Evolutionary conservation across 1,140 invertebrate genomes (phyloP).

Genomic region (Fragariocoptes setiger): DNA sequence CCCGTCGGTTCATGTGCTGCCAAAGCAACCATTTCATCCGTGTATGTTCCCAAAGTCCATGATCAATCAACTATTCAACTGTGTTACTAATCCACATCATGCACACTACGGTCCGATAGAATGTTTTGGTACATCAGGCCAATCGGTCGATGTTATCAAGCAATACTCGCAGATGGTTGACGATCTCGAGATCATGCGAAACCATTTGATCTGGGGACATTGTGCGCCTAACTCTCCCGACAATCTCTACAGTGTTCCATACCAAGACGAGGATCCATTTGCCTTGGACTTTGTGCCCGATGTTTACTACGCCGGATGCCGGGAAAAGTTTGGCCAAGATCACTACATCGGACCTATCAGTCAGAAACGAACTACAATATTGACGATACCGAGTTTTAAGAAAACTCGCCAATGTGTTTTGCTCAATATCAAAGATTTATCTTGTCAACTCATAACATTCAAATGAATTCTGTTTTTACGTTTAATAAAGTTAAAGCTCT

Average conservation of each 20-base stretch:
- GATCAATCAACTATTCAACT: conserved; percentile 32
- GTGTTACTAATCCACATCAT: conserved; percentile 59
- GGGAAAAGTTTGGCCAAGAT: conserved; percentile 32
- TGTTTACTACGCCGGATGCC: conserved; percentile 63
- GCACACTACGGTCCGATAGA: conserved; percentile 15
- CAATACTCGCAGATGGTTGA: conserved; percentile 33
- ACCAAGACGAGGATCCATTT: conserved; percentile 50
- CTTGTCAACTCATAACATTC: conserved; percentile 11
- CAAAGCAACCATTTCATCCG: conserved; percentile 60
- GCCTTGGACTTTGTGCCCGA: conserved; percentile 52
- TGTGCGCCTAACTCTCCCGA: conserved; percentile 68
- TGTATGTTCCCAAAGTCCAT: conserved; percentile 31
- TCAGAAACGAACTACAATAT: conserved; percentile 11
- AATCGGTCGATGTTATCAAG: conserved; percentile 40
- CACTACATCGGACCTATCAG: conserved; percentile 22
- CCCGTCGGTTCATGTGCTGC: conserved; percentile 48
- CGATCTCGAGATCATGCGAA: conserved; percentile 34
- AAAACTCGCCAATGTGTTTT: conserved; percentile 15
- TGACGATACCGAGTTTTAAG: conserved; percentile 19
- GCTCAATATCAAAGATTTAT: conserved; percentile 17
- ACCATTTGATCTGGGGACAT: conserved; percentile 28
- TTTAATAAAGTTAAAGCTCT: no score
- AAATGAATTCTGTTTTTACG: no score
- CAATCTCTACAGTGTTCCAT: conserved; percentile 52
- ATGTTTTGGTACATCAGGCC: conserved; percentile 44